Base-by-base conservation (phyloP, 1,140 invertebrate species). In the Penaeus japonicus region DNA sequence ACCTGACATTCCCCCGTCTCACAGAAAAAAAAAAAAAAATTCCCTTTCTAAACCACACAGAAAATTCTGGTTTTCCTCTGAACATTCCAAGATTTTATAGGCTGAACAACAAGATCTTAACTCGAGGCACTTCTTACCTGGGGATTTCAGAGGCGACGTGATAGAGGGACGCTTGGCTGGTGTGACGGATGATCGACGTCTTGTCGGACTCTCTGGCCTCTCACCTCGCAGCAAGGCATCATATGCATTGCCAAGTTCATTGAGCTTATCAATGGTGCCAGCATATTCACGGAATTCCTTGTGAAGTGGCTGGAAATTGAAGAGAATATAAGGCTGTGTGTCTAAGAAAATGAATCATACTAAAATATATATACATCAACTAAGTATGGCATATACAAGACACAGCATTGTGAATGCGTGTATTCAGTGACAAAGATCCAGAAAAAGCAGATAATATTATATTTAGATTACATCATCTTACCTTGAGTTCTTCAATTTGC, bases 271-370 rank as follows among this genome's bases (percentile, higher is more conserved):
- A 83, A 99, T 96, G 22, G 96, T 97, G 1, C 94, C 93, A 0
- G 94, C 95, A 93, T 96, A 98, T 91, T 98, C 97, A 54, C 96
- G 95, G 93, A 98, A 97, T 91, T 98, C 97, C 91, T 98, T 97
- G 30, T 96, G 93, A 55, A 99, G 94, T 0, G 97, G 97, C 93
- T 95, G 92, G 35, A 92, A 92, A 12, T 47, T 47, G 47, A 12
- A 15, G 47, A 47, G 10, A 47, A 47, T 47, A 47, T 47, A 47
- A 15, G 10, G 15, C 15, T 47, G 15, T 47, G 47, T 10, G 10
- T 15, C 47, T 47, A 12, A n/a, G 47, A 47, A 47, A 47, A 47
- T 47, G 10, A 47, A 4, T 47, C 15, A 7, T 47, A 12, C 47
- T n/a, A 47, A 47, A 47, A 47, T 1, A 7, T 7, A 47, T 47